Percentiles rank a stretch among this genome's conserved stretches.
These are phyloP conservation scores for Amphilophus citrinellus DNA, from an alignment of 2,113 vertebrate genomes.

Conservation along the genomic window DNA sequence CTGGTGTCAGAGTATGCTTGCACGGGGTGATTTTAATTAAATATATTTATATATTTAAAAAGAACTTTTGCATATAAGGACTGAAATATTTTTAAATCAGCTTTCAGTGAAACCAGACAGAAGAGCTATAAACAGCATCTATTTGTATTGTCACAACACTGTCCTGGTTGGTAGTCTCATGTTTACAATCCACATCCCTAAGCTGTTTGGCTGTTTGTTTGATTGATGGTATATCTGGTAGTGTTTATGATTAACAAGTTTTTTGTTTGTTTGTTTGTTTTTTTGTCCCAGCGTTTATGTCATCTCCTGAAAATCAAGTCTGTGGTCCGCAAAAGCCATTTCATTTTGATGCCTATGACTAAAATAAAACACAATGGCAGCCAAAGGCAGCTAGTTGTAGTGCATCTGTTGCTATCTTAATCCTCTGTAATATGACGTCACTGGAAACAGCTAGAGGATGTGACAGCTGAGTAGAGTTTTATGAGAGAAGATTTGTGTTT, in stretches of 20 bases:
- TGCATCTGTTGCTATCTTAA: slow-evolving; percentile 78
- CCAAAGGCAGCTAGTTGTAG: slow-evolving; percentile 70
- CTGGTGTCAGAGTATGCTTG: slow-evolving; percentile 30
- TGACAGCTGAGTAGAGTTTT: slow-evolving; percentile 20
- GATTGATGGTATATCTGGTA: slow-evolving; percentile 21
- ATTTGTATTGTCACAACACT: slow-evolving; percentile 21
- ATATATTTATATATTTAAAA: neutral
- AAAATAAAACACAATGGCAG: slow-evolving; percentile 64
- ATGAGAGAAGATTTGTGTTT: neutral
- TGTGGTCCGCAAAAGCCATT: neutral
- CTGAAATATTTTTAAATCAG: neutral
- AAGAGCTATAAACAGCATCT: slow-evolving; percentile 18
- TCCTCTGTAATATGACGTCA: slow-evolving; percentile 69
- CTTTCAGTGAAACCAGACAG: neutral
- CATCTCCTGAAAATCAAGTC: slow-evolving; percentile 8
- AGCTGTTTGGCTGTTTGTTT: slow-evolving; percentile 21
- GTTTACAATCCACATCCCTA: neutral
- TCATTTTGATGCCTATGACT: slow-evolving; percentile 46
- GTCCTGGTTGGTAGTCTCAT: slow-evolving; percentile 5
- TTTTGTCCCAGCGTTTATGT: slow-evolving; percentile 16
- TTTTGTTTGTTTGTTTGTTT: neutral
- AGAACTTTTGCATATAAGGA: neutral
- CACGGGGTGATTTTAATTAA: neutral
- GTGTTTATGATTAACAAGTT: slow-evolving; percentile 14
- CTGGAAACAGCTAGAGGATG: slow-evolving; percentile 37